A percentile compares a stretch with the other conserved stretches of the same genome.
Evolutionary conservation across 1,140 invertebrate genomes (phyloP).

Genomic region (Apis dorsata): DNA sequence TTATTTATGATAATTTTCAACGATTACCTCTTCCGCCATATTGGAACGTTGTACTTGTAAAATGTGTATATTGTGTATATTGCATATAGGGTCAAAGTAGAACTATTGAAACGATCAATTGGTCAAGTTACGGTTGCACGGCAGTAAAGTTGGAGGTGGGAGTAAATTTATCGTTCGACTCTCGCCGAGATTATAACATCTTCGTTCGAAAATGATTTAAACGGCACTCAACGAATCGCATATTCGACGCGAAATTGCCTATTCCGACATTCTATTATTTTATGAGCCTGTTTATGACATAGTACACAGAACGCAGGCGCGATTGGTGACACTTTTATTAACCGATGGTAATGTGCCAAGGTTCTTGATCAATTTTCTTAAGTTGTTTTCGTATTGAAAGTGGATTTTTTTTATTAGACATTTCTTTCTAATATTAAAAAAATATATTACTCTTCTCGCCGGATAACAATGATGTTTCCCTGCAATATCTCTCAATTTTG

Average conservation of each 20-base stretch:
- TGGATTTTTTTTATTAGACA: too few relatives aligned
- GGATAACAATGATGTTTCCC: too few relatives aligned
- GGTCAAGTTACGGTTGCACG: constrained; percentile 35
- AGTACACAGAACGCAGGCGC: neutral
- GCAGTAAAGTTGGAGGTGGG: constrained; percentile 43
- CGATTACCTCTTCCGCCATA: neutral
- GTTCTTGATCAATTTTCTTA: too few relatives aligned
- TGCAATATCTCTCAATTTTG: too few relatives aligned
- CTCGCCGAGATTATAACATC: constrained; percentile 53
- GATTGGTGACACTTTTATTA: neutral
- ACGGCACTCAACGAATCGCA: constrained; percentile 2
- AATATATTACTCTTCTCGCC: too few relatives aligned
- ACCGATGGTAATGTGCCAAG: neutral
- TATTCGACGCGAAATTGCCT: neutral
- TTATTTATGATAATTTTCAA: too few relatives aligned
- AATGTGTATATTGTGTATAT: too few relatives aligned
- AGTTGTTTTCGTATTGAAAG: too few relatives aligned
- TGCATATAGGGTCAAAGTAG: neutral
- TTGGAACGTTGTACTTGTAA: neutral
- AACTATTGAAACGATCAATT: neutral
- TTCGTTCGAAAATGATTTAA: constrained; percentile 60
- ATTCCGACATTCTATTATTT: constrained; percentile 14
- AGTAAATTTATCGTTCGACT: constrained; percentile 50
- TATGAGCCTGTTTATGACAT: neutral
- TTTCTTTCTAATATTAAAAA: too few relatives aligned